A percentile compares a stretch with the other conserved stretches of the same genome.
phyloP scores from a whole-genome alignment of 1,140 invertebrate species.

The Pseudobourletiella spinata region DNA sequence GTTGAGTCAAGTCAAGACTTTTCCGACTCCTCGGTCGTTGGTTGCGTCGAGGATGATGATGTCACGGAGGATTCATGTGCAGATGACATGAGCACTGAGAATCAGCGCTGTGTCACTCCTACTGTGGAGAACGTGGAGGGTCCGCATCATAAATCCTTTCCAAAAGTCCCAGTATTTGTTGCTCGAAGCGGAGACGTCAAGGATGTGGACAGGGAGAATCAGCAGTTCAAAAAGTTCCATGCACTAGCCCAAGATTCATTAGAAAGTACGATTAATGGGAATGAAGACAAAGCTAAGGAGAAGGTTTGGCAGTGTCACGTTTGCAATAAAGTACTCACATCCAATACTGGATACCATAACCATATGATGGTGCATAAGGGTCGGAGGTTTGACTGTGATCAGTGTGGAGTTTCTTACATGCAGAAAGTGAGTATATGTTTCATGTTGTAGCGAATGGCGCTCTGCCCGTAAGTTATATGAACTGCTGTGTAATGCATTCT shows the following conservation, averaged over 20 bases:
- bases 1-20: too few relatives aligned
- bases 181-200: not conserved
- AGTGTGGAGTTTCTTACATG: constrained; percentile 21
- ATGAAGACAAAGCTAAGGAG: not conserved
- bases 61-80: not conserved
- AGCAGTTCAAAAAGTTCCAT: constrained; percentile 2
- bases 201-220: not conserved
- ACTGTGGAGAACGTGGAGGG: not conserved
- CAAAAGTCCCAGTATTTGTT: not conserved
- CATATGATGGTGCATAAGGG: constrained; percentile 26
- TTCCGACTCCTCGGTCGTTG: not conserved
- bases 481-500: too few relatives aligned
- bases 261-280: not conserved
- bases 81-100: not conserved
- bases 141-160: not conserved
- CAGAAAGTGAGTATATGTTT: constrained; percentile 17
- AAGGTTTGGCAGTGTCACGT: constrained; percentile 17
- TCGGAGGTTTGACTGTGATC: constrained; percentile 18
- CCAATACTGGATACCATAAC: constrained; percentile 11
- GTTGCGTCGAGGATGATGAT: not conserved
- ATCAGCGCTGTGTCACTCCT: not conserved
- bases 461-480: too few relatives aligned
- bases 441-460: too few relatives aligned
- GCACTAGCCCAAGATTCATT: too few relatives aligned
- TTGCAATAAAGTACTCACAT: constrained; percentile 23